Percentiles rank a stretch among this genome's conserved stretches.
These are phyloP conservation scores for Drosophila chauvacae DNA, from an alignment of 1,140 invertebrate genomes.

Conservation along the genomic window DNA sequence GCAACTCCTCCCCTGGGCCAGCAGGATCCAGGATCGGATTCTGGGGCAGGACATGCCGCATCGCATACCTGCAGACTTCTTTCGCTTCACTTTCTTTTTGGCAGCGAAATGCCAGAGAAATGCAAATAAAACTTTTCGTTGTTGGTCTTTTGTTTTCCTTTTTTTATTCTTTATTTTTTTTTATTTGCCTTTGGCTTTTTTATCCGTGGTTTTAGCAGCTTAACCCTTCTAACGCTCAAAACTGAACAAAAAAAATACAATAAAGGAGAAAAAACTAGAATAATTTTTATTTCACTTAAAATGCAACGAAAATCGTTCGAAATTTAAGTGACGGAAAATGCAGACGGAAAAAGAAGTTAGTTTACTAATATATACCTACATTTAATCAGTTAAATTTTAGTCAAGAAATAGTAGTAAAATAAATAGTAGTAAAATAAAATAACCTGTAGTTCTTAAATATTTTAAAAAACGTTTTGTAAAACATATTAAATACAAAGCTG, in stretches of 20 bases:
- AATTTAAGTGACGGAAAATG: slow-evolving; percentile 35
- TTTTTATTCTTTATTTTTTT: slow-evolving; percentile 23
- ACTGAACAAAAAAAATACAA: slow-evolving; percentile 5
- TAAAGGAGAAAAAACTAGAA: slow-evolving; percentile 9
- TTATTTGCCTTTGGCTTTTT: slow-evolving; percentile 27
- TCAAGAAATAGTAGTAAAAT: background rate
- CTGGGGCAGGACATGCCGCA: slow-evolving; percentile 43
- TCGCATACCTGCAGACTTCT: slow-evolving; percentile 68
- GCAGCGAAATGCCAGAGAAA: slow-evolving; percentile 71
- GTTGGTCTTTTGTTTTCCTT: slow-evolving; percentile 33
- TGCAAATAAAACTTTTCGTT: slow-evolving; percentile 77
- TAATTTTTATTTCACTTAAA: slow-evolving; percentile 63
- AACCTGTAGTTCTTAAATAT: background rate
- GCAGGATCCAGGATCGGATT: slow-evolving; percentile 33
- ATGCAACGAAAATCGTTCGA: slow-evolving; percentile 33
- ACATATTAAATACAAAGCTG: background rate
- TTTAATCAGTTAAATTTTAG: background rate
- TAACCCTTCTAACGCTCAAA: slow-evolving; percentile 25
- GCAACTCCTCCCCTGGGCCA: slow-evolving; percentile 13
- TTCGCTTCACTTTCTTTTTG: slow-evolving; percentile 61
- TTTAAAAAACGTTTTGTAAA: background rate
- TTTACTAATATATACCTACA: background rate
- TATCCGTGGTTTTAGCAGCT: slow-evolving; percentile 33
- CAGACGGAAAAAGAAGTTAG: background rate
- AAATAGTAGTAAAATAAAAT: background rate